These are phyloP conservation scores for Scaptomyza cyrtandrae DNA, from an alignment of 2,888 invertebrate species.

Conservation along the genomic window DNA sequence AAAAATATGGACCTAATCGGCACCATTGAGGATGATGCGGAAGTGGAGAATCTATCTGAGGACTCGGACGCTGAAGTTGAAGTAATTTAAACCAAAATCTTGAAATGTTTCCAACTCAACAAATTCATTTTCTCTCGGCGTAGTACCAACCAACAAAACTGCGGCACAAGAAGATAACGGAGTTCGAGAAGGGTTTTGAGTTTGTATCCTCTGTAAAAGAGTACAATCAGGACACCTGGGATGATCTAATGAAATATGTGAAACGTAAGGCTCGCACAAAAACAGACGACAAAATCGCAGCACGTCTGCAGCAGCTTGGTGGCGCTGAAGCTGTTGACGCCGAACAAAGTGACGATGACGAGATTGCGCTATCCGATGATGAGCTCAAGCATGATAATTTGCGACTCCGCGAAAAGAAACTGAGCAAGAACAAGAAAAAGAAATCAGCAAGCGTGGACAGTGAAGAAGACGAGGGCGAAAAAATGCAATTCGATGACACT, in stretches of 20 bases:
- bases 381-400: slow-evolving; percentile 90
- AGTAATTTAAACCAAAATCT: slow-evolving; percentile 85
- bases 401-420: slow-evolving; percentile 88
- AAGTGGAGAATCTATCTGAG: slow-evolving; percentile 91
- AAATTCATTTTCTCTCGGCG: slow-evolving; percentile 50
- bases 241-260: slow-evolving; percentile 91
- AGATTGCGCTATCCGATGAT: slow-evolving; percentile 90
- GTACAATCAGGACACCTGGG: slow-evolving; percentile 93
- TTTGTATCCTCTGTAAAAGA: slow-evolving; percentile 92
- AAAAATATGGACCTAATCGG: slow-evolving; percentile 88
- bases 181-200: slow-evolving; percentile 92
- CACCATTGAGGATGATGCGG: slow-evolving; percentile 93
- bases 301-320: slow-evolving; percentile 85
- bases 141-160: slow-evolving; percentile 94
- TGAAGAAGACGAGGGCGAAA: slow-evolving; percentile 85
- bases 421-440: slow-evolving; percentile 85
- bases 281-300: slow-evolving; percentile 93
- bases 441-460: slow-evolving; percentile 84
- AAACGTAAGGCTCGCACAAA: slow-evolving; percentile 92
- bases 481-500: slow-evolving; percentile 87
- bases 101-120: not conserved
- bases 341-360: slow-evolving; percentile 85
- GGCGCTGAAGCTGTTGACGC: slow-evolving; percentile 86
- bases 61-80: slow-evolving; percentile 92
- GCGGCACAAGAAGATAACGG: slow-evolving; percentile 89